Base-by-base conservation (phyloP, 2,888 invertebrate species). In the Drosophila engyochracea region DNA sequence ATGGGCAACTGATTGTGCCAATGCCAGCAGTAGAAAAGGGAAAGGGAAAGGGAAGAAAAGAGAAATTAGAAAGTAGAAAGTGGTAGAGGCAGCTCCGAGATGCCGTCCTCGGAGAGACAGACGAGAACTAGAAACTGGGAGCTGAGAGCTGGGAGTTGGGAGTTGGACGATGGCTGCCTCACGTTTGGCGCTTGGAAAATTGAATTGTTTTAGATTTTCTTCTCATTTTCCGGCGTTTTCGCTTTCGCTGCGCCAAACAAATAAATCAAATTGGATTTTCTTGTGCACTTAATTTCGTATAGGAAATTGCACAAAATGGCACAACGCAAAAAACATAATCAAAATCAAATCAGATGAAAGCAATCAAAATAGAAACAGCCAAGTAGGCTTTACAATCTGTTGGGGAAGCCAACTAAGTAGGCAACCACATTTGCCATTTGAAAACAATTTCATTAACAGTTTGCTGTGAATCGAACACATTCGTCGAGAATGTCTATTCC, bases 211-310 rank as follows among this genome's bases (percentile, higher is more conserved):
- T 89, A 86, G 89, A 90, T 90, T 89, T 82, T 72, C 58, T 77
- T 70, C 66, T 57, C 68, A 41, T 59, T 76, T 64, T 69, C 51
- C 52, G 58, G 51, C 70, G 53, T 64, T 79, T 82, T 78, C 70
- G 70, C 60, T 73, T 60, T 64, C 65, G 66, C 70, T 74, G 75
- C 64, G 70, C 71, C 67, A 75, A 79, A 79, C 88, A 77, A 82
- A 87, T 90, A 89, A 88, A 89, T 89, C 91, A 86, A 88, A 88
- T 89, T 88, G 89, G 81, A 82, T 87, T 87, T 90, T 79, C 82
- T 82, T 81, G 79, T 87, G 81, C 88, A 85, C 91, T 90, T 84
- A 75, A 89, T 87, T 83, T 73, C 59, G 60, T 37, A 66, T 71
- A 78, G 83, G 70, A 75, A 89, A 84, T 75, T 69, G 75, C 74